Base-by-base conservation (phyloP, 2,797 vertebrate species). In the Limosa lapponica region DNA sequence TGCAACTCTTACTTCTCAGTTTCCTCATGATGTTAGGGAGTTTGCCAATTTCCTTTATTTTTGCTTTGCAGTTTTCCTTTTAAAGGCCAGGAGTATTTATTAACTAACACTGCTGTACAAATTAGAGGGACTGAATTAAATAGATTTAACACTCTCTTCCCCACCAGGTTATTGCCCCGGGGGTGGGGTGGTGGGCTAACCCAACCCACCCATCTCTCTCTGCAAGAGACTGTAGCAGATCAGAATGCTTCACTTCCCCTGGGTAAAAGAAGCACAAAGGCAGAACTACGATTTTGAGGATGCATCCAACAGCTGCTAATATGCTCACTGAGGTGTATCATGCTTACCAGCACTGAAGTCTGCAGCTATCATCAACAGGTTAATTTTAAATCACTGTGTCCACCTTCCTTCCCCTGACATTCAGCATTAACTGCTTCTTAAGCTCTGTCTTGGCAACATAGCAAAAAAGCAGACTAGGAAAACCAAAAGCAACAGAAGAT, bases 301-400 rank as follows among this genome's bases (percentile, higher is more conserved):
- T 44, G 20, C 30, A 59, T 52, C 7, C 41, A 71, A 32, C 30
- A 78, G 44, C 34, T 43, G 36, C 18, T 57, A 36, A 79, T 13
- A 70, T 1, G 13, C 6, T 39, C 13, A 39, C 3, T 1, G 2
- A 3, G 0, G 39, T 49, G 62, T 39, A 75, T 51, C 57, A 48
- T 3, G 15, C 28, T 73, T 23, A 66, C 13, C 46, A 41, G 16
- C 39, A 74, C 59, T 77, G 36, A 84, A 44, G 19, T 25, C n/a
- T 74, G 78, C 73, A 64, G 48, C 6, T 72, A 48, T 27, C 48
- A 77, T 51, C 48, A 75, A 16, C 20, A 55, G 30, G 25, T 75
- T 73, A 48, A 34, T 28, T 82, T n/a, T 41, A 67, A 67, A 85
- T 25, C 54, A 34, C 15, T 58, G 28, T 3, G 5, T 46, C 22